A percentile compares a stretch with the other conserved stretches of the same genome.
phyloP scores from a whole-genome alignment of 2,797 vertebrate species.

The Coluber constrictor region DNA sequence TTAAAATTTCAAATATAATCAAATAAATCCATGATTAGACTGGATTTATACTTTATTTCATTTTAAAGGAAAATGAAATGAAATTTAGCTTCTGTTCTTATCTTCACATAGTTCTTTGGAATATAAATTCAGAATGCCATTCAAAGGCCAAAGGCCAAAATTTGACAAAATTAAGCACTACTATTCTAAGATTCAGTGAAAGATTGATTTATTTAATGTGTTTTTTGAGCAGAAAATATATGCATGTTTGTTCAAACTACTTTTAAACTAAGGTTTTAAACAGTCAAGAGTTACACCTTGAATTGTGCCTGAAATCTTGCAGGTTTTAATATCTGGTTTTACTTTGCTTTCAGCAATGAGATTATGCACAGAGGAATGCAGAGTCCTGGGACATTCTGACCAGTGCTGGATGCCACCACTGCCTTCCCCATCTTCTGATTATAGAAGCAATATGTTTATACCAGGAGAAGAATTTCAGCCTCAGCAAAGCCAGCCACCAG shows the following conservation, averaged over 20 bases:
- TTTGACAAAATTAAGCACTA: neutral
- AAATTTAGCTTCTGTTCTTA: neutral
- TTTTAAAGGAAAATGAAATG: neutral
- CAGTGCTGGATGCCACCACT: conserved; percentile 98
- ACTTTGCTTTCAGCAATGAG: conserved; percentile 80
- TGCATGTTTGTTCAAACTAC: neutral
- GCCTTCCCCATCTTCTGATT: conserved; percentile 86
- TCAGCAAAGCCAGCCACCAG: conserved; percentile 69
- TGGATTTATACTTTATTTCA: neutral
- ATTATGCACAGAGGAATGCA: conserved; percentile 93
- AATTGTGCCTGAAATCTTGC: neutral
- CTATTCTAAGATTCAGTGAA: neutral
- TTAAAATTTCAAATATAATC: neutral
- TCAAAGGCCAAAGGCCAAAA: neutral
- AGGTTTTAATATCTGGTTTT: neutral
- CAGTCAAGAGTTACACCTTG: neutral
- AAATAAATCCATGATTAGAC: neutral
- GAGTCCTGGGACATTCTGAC: conserved; percentile 94
- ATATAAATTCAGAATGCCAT: neutral
- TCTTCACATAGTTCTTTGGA: neutral
- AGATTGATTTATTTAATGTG: neutral
- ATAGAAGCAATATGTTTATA: conserved; percentile 95
- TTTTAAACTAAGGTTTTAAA: neutral
- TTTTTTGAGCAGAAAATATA: neutral
- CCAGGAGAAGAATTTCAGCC: conserved; percentile 87